Base-by-base conservation (phyloP, 2,113 vertebrate species). In the Manacus vitellinus region DNA sequence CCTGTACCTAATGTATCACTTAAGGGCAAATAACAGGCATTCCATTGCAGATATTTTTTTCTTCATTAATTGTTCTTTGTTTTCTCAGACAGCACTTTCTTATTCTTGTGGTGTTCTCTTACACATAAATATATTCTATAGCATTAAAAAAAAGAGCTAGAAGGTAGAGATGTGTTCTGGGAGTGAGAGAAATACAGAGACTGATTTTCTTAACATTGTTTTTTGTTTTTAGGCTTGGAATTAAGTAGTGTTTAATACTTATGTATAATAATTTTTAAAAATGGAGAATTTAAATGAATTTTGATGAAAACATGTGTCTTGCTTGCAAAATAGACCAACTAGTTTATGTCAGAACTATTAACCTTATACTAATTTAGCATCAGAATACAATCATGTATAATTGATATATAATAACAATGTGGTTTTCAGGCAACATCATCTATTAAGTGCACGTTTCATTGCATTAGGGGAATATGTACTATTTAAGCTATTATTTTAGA, bases 1-100 rank as follows among this genome's bases (percentile, higher is more conserved):
- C 98, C 97, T 98, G 96, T 96, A 98, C 96, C 97, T 97, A 98
- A 98, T 98, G 97, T 95, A 98, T 98, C 98, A 98, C 97, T 98
- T 98, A 98, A 97, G 97, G 96, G 95, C 97, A 98, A 98, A 97
- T 97, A 98, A 97, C 94, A 97, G 97, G 80, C 97, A 96, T 97
- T 98, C 94, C 85, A 87, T 88, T 95, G 97, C 74, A 96, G 87
- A 95, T 94, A 94, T 91, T 95, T 96, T 94, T 95, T 89, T 92
- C 78, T 96, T 95, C 86, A 82, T 97, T 97, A 97, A 97, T 97
- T 97, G 92, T 96, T 92, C 88, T 96, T 96, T 94, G 77, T 94
- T 93, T 94, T 96, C 85, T 92, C 88, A 90, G 88, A 80, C 78
- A 94, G 61, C 43, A 54, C 12, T 63, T 73, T 73, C 71, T 94